Percentiles rank a stretch among this genome's conserved stretches.
These are phyloP conservation scores for Gulo gulo DNA, from an alignment of 2,113 vertebrate species.

Conservation along the genomic window DNA sequence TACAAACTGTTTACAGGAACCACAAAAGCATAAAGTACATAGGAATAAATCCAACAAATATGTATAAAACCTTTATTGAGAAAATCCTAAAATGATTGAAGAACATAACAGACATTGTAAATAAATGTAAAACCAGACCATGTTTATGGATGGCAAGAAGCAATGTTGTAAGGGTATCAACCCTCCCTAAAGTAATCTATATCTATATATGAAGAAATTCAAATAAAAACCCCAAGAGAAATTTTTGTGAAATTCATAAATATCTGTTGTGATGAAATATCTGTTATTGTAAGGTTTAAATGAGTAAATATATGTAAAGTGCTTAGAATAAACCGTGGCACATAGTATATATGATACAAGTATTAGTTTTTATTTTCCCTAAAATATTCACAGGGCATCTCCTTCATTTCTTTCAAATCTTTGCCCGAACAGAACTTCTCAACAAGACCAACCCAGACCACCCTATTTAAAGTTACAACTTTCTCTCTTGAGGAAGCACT, in stretches of 20 bases:
- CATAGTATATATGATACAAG: not conserved
- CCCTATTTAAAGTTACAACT: not conserved
- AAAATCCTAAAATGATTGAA: not conserved
- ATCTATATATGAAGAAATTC: not conserved
- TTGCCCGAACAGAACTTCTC: not conserved
- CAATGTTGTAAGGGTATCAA: not conserved
- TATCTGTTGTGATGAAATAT: not conserved
- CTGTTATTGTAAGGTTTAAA: not conserved
- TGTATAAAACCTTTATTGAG: not conserved
- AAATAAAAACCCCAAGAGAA: not conserved
- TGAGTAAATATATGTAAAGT: not conserved
- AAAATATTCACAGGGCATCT: not conserved
- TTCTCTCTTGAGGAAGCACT: not conserved
- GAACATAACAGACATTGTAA: not conserved
- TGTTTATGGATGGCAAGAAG: not conserved
- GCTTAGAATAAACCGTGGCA: not conserved
- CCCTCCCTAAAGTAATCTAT: not conserved
- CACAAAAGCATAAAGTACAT: not conserved
- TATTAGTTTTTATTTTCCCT: not conserved
- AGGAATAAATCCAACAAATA: not conserved
- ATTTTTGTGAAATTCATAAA: constrained; percentile 24
- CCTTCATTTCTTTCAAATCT: not conserved
- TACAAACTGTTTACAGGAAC: not conserved
- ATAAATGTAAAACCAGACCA: not conserved
- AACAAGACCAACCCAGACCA: not conserved